Conservation (phyloP, 1,140 invertebrate genomes). For the Diorhabda carinulata region DNA sequence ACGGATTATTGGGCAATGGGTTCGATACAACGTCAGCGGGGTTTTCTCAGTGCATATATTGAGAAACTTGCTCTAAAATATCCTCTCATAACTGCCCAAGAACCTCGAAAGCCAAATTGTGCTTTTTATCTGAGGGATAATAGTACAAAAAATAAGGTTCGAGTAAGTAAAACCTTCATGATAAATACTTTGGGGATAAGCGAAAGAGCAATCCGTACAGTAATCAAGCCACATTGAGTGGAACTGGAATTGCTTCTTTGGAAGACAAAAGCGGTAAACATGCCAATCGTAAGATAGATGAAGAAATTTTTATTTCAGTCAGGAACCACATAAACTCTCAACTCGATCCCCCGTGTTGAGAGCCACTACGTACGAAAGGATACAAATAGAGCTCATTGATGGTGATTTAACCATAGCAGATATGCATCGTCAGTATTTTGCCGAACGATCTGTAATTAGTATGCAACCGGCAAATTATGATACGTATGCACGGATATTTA, state of each 20-base stretch:
- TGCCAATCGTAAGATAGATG: conserved; percentile 27
- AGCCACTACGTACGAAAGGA: conserved; percentile 41
- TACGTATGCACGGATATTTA: conserved; percentile 42
- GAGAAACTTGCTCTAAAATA: background rate
- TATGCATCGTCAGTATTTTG: conserved; percentile 26
- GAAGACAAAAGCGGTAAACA: conserved; percentile 23
- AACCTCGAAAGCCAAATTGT: conserved; percentile 3
- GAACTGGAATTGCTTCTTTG: too few species aligned
- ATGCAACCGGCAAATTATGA: conserved; percentile 34
- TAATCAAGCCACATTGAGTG: background rate
- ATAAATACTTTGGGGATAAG: conserved; percentile 18
- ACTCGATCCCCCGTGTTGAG: conserved; percentile 39
- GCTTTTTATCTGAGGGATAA: conserved; percentile 3
- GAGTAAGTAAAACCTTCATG: conserved; percentile 24
- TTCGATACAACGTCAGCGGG: background rate
- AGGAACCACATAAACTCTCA: conserved; percentile 34
- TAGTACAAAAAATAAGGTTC: background rate
- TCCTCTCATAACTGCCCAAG: background rate
- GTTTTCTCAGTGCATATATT: background rate
- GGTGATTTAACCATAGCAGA: conserved; percentile 36
- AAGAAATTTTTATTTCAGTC: conserved; percentile 27
- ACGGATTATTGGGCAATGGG: background rate
- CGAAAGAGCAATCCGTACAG: conserved; percentile 17
- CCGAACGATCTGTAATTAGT: conserved; percentile 7
- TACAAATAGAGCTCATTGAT: conserved; percentile 40